phyloP scores from a whole-genome alignment of 2,113 vertebrate genomes.

The Tupaia chinensis region DNA sequence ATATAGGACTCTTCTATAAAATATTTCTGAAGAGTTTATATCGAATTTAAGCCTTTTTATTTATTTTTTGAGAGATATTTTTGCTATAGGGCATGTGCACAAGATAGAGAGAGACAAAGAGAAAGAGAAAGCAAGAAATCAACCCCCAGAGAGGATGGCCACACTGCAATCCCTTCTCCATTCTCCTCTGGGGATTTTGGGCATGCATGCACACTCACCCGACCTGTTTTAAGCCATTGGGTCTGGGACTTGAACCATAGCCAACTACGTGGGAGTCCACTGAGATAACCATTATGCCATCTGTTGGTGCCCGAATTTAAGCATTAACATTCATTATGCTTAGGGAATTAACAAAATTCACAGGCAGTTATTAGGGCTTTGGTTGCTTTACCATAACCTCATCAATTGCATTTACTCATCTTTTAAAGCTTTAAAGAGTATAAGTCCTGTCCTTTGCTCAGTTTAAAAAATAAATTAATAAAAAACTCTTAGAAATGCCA shows the following conservation, averaged over 20 bases:
- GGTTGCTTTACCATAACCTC: neutral
- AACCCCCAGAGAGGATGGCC: too few relatives aligned
- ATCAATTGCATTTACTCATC: neutral
- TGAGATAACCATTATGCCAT: too few relatives aligned
- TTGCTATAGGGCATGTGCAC: too few relatives aligned
- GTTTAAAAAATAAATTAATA: neutral
- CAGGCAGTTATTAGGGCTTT: neutral
- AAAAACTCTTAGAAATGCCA: neutral
- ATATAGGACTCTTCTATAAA: neutral
- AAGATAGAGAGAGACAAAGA: too few relatives aligned
- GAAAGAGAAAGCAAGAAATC: neutral
- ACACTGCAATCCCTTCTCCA: too few relatives aligned
- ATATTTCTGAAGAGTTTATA: neutral
- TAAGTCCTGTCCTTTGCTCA: neutral
- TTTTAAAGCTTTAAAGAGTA: neutral
- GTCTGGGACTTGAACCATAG: too few relatives aligned
- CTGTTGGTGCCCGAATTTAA: too few relatives aligned
- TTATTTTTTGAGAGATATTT: too few relatives aligned
- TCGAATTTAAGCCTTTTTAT: neutral
- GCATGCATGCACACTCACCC: too few relatives aligned
- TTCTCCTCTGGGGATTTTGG: too few relatives aligned
- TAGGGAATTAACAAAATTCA: neutral
- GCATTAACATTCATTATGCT: neutral
- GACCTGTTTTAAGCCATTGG: too few relatives aligned
- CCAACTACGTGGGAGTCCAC: too few relatives aligned